Conservation (phyloP, 2,113 vertebrate species). For the Pollimyrus isidori region DNA sequence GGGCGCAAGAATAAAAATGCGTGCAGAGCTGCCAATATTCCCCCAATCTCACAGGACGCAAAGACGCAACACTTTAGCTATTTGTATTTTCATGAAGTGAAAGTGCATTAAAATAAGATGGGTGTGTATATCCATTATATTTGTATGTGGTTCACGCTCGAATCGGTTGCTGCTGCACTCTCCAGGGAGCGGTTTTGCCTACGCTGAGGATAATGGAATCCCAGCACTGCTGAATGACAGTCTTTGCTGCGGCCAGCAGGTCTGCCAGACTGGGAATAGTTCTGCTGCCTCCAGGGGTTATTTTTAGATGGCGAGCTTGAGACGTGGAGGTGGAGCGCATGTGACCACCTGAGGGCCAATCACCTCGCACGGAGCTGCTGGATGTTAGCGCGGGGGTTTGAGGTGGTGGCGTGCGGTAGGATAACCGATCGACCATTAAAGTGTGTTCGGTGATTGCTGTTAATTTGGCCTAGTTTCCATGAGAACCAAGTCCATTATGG, state of each 20-base stretch:
- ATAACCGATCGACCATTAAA: not conserved
- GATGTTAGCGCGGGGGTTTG: not conserved
- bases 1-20: not conserved
- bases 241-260: not conserved
- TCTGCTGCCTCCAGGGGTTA: not conserved
- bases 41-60: not conserved
- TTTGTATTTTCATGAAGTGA: not conserved
- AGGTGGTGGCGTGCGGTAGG: not conserved
- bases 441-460: not conserved
- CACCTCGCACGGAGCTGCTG: not conserved
- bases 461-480: not conserved
- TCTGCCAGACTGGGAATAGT: not conserved
- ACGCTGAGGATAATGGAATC: not conserved
- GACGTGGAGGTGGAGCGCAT: not conserved
- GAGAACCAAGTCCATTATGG: slow-evolving; percentile 23
- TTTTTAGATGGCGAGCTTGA: not conserved
- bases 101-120: not conserved
- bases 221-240: not conserved
- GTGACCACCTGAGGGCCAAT: not conserved
- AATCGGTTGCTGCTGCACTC: not conserved
- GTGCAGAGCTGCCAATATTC: not conserved
- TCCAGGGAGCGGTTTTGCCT: not conserved
- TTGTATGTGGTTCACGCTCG: not conserved
- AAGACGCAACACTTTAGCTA: not conserved
- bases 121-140: not conserved